Conservation (phyloP, 2,113 vertebrate species). For the Baryphthengus martii region DNA sequence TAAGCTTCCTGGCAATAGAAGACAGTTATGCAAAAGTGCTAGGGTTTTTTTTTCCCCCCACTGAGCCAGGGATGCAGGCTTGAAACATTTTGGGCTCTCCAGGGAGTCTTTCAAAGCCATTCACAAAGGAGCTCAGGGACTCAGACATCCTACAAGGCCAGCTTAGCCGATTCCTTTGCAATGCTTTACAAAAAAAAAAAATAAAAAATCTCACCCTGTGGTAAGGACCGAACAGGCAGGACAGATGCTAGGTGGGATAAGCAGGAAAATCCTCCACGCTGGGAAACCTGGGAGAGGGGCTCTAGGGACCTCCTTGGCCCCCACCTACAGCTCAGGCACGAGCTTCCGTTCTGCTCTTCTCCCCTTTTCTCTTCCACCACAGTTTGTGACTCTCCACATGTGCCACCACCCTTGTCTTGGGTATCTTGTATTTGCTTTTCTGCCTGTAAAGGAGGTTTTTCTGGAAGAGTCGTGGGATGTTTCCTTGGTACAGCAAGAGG, state of each 20-base stretch:
- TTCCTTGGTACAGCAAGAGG: conserved; percentile 80
- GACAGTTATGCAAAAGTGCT: background rate
- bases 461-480: conserved; percentile 85
- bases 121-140: background rate
- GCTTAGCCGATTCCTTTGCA: background rate
- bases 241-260: fast-evolving
- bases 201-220: background rate
- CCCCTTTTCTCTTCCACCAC: fast-evolving
- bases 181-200: background rate
- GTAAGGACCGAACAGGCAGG: fast-evolving
- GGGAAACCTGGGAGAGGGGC: background rate
- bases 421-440: conserved; percentile 79
- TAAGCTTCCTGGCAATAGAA: background rate
- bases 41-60: background rate
- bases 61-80: fast-evolving
- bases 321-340: fast-evolving
- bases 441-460: conserved; percentile 85
- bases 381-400: background rate
- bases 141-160: background rate
- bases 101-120: background rate
- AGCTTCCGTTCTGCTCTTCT: background rate
- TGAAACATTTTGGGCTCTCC: background rate
- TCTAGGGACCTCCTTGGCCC: background rate
- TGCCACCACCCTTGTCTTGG: conserved; percentile 55
- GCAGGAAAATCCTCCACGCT: fast-evolving